Evolutionary conservation across 2,113 vertebrate species (phyloP), one percentile per base, ranked within the genome.

Genomic region (Felis chaus): DNA sequence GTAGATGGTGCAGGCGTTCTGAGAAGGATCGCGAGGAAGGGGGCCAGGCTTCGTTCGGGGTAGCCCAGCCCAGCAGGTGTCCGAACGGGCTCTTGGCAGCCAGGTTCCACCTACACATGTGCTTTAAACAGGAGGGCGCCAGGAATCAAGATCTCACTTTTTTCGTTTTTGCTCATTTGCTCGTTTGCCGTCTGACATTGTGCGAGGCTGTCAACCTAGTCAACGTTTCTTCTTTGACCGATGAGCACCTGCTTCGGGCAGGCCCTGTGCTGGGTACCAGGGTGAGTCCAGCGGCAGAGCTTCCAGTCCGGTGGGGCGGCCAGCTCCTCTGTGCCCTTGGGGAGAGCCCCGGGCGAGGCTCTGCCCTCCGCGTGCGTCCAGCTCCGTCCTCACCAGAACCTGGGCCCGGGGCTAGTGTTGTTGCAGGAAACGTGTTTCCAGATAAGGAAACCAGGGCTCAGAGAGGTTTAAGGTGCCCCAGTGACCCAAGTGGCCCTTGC

Each of bases 71-170:
- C 41, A 2, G 39, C 9, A 2, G 25, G 53, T 7, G 61, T 80
- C 63, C 2, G 0, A 1, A 2, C 0, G 13, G 65, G 50, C 82
- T 33, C n/a, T 1, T 1, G 33, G 78, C 4, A 21, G 21, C 15
- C 3, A 8, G 41, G 10, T 23, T 12, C 57, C 65, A 0, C 4
- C 9, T 27, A 1, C 27, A 1, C 0, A 2, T 7, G 1, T 10
- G 10, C 90, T 90, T 33, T 76, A 0, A 33, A 25, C 14, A 9
- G 50, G 36, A 23, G 57, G 9, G 45, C 33, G 0, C 12, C 19
- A 0, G 9, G 33, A 3, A 3, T 31, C 65, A n/a, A 16, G n/a
- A 36, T 48, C 27, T 41, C 29, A 13, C 6, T 13, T 48, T 13
- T 48, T 31, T 29, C 0, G 61, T 19, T n/a, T 50, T 4, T 36